Evolutionary conservation across 2,113 vertebrate genomes (phyloP).

Genomic region (Excalfactoria chinensis): DNA sequence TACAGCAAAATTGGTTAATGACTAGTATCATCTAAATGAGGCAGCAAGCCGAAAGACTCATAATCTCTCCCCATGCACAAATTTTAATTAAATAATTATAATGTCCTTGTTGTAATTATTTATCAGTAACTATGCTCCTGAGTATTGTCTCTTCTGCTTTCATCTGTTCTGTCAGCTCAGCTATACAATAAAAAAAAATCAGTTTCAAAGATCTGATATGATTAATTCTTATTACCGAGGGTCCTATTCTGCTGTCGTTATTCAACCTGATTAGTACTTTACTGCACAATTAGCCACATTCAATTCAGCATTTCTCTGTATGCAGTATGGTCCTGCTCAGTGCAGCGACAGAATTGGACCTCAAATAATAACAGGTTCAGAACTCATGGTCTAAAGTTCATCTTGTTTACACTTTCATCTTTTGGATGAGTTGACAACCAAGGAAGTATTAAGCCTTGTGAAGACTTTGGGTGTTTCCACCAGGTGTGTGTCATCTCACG

Average conservation of each 20-base stretch:
- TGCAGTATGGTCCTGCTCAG: background rate
- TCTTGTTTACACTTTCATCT: background rate
- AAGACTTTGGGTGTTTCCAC: background rate
- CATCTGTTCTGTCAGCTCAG: constrained; percentile 73
- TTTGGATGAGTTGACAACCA: background rate
- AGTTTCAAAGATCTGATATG: constrained; percentile 52
- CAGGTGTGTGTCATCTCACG: background rate
- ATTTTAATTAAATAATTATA: constrained; percentile 86
- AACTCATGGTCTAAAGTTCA: background rate
- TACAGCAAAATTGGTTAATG: constrained; percentile 80
- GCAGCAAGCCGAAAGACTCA: constrained; percentile 77
- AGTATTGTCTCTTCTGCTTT: constrained; percentile 76
- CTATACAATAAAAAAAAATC: constrained; percentile 61
- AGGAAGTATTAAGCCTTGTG: background rate
- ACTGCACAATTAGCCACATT: constrained; percentile 20
- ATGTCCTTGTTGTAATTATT: constrained; percentile 82
- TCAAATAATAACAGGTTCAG: background rate
- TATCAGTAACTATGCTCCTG: constrained; percentile 81
- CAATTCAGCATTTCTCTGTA: background rate
- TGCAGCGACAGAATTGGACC: background rate
- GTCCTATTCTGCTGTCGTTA: constrained; percentile 59
- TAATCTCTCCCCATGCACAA: constrained; percentile 81
- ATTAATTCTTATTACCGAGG: constrained; percentile 67
- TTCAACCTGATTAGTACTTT: constrained; percentile 55
- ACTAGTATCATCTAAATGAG: constrained; percentile 81